Conservation (phyloP, 1,140 invertebrate genomes). For the Lasioglossum baleicum region DNA sequence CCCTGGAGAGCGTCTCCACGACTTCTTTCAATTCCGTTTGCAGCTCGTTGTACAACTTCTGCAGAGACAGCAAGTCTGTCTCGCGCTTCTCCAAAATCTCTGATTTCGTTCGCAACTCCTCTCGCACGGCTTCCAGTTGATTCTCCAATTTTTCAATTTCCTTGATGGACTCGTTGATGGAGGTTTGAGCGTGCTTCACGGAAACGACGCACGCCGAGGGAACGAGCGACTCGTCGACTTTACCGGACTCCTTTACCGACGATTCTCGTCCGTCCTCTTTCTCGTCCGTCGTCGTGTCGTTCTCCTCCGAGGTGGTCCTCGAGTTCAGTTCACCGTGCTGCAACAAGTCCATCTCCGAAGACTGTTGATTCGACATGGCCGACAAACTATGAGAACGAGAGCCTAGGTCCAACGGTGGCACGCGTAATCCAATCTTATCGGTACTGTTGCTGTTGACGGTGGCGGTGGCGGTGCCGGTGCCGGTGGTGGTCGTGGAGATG, state of each 20-base stretch:
- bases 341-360: constrained; percentile 19
- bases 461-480: too few relatives aligned
- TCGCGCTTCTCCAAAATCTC: constrained; percentile 80
- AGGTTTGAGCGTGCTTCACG: constrained; percentile 18
- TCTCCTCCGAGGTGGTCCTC: constrained; percentile 25
- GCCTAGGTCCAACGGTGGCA: constrained; percentile 68
- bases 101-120: constrained; percentile 80
- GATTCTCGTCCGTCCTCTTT: background rate
- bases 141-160: constrained; percentile 78
- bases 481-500: background rate
- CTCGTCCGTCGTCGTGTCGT: background rate
- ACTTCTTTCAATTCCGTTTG: constrained; percentile 80
- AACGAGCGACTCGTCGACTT: background rate
- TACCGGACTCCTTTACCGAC: background rate
- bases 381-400: constrained; percentile 54
- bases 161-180: constrained; percentile 38
- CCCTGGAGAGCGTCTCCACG: constrained; percentile 79
- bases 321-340: constrained; percentile 22
- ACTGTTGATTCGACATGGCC: constrained; percentile 19
- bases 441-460: too few relatives aligned
- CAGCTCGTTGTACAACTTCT: constrained; percentile 81
- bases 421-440: constrained; percentile 41
- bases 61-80: constrained; percentile 80
- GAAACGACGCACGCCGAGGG: background rate
- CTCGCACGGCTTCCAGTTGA: constrained; percentile 79